Evolutionary conservation across 2,113 vertebrate genomes (phyloP), one percentile per base, ranked within the genome.

Genomic region (Chrysemys picta): DNA sequence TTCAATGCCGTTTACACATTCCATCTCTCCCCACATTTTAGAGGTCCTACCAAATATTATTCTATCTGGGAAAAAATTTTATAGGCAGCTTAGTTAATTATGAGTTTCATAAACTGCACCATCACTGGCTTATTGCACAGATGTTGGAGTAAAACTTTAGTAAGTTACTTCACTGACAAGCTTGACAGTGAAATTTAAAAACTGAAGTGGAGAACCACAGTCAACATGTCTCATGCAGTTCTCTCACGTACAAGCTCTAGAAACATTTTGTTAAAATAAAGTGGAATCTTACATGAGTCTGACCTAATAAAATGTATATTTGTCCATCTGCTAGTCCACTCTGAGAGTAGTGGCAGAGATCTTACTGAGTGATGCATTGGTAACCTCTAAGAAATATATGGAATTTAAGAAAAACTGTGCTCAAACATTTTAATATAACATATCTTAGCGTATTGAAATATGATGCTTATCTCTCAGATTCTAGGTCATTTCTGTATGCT

Each of bases 101-200:
- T 84, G 50, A 25, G 38, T 27, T 47, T 47, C 42, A 27, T 78
- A 78, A 78, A 47, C 25, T 78, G 12, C 75, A 47, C 4, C 24
- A 13, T 78, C 25, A 47, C 75, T 45, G 45, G 85, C 88, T 93
- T 89, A 11, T 59, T 87, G 69, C 0, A 1, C 92, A 90, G 95
- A 87, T 89, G 85, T 92, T 94, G 88, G 93, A 96, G 79, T 24
- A 86, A 85, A 95, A 85, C 87, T 42, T 93, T 93, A 96, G 72
- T 87, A 91, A 95, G 93, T 97, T 93, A 56, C 92, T 93, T 87
- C 22, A 47, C 42, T 76, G 84, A 54, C 72, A 19, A 94, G 94
- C 95, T 96, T 97, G 96, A 84, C 92, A 96, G 95, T 91, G 89
- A 95, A 19, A 95, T 92, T 91, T 93, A 78, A 65, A 92, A 85